These are phyloP conservation scores for Cataglyphis rosenhaueri DNA, from an alignment of 2,888 invertebrate species.

Conservation along the genomic window DNA sequence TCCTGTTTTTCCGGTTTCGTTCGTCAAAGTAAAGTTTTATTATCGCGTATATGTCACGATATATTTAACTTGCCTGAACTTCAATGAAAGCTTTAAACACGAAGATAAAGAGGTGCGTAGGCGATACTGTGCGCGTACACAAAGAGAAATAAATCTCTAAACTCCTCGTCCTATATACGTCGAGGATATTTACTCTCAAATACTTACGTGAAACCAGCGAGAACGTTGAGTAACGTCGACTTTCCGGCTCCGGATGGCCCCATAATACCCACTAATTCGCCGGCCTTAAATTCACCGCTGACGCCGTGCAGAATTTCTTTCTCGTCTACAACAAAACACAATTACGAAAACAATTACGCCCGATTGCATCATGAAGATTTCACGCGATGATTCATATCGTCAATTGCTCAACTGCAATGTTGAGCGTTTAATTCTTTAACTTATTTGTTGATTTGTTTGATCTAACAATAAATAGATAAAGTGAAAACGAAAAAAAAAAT, in stretches of 20 bases:
- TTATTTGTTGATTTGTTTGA: background rate
- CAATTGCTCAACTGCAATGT: background rate
- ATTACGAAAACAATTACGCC: background rate
- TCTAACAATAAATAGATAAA: background rate
- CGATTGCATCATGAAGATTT: background rate
- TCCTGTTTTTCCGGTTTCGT: background rate
- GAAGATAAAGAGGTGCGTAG: no score
- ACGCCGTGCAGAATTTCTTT: slow-evolving; percentile 88
- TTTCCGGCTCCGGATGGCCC: slow-evolving; percentile 92
- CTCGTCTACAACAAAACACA: slow-evolving; percentile 85
- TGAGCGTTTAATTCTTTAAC: background rate
- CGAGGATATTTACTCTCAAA: background rate
- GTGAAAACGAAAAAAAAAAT: background rate
- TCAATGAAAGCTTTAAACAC: no score
- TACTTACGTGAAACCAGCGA: slow-evolving; percentile 95
- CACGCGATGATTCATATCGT: slow-evolving; percentile 3
- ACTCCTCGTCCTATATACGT: no score
- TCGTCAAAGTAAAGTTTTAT: no score
- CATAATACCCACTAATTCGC: slow-evolving; percentile 89
- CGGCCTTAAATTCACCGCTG: slow-evolving; percentile 87
- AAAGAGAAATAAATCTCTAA: no score
- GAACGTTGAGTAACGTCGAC: slow-evolving; percentile 94
- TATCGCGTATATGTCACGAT: no score
- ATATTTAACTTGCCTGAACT: no score
- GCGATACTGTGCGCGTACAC: no score